These are phyloP conservation scores for Marmota flaviventris DNA, from an alignment of 2,113 vertebrate species.

Conservation along the genomic window DNA sequence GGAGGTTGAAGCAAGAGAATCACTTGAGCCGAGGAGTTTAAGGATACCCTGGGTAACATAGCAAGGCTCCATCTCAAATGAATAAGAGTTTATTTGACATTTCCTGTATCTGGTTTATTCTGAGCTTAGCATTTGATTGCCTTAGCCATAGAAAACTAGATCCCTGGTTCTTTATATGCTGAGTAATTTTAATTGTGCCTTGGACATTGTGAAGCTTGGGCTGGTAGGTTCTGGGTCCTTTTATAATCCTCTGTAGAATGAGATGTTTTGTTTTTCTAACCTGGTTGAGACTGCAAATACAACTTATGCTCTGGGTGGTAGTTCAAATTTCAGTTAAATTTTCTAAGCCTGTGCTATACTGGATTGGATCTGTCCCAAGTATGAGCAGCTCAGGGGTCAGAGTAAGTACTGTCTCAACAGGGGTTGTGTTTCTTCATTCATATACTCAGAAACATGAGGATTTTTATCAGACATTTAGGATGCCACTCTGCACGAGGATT, in stretches of 20 bases:
- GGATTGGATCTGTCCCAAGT: not conserved
- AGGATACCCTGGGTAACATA: not conserved
- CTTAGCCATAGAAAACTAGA: not conserved
- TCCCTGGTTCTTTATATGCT: not conserved
- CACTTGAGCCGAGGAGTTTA: not conserved
- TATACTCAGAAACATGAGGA: not conserved
- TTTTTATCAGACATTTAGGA: not conserved
- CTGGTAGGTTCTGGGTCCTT: not conserved
- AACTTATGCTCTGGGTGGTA: not conserved
- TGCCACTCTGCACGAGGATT: not conserved
- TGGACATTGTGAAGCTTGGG: not conserved
- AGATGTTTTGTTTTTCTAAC: not conserved
- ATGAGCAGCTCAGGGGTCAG: not conserved
- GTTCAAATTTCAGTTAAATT: not conserved
- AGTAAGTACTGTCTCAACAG: accelerated
- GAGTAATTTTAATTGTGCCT: not conserved
- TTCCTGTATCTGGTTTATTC: not conserved
- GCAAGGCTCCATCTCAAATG: not conserved
- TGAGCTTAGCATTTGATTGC: not conserved
- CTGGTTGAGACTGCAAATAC: not conserved
- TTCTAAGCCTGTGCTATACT: not conserved
- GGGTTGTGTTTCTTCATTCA: not conserved
- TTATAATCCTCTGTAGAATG: not conserved
- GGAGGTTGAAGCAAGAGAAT: not conserved
- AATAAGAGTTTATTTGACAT: not conserved